These are phyloP conservation scores for Pogonognathellus flavescens DNA, from an alignment of 1,140 invertebrate species.

Conservation along the genomic window DNA sequence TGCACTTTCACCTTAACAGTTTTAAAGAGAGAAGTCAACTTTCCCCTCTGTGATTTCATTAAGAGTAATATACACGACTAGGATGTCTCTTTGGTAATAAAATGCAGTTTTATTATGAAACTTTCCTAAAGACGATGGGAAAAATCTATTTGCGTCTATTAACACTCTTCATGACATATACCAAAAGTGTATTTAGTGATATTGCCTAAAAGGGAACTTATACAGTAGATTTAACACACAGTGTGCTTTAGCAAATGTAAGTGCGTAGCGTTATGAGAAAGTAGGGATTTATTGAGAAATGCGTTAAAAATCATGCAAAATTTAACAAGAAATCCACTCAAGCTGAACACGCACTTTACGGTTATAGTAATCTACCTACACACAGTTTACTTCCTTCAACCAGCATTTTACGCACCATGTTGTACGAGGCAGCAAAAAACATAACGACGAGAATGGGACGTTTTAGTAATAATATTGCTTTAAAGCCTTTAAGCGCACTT, in stretches of 20 bases:
- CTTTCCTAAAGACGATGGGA: not conserved
- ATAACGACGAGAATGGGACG: no score
- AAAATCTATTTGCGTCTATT: slow-evolving; percentile 32
- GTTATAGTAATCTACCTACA: not conserved
- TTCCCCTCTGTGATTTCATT: not conserved
- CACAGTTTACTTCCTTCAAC: not conserved
- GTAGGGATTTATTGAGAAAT: slow-evolving; percentile 12
- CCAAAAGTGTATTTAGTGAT: not conserved
- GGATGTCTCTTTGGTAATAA: not conserved
- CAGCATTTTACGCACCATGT: not conserved
- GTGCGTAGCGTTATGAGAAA: slow-evolving; percentile 3
- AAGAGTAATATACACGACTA: no score
- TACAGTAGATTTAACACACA: not conserved
- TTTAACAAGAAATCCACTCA: not conserved
- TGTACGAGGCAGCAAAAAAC: not conserved
- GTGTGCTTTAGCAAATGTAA: not conserved
- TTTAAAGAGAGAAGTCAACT: slow-evolving; percentile 8
- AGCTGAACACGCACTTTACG: not conserved
- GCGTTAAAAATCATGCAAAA: slow-evolving; percentile 7
- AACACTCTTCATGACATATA: not conserved
- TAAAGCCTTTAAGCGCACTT: no score
- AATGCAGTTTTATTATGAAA: slow-evolving; percentile 43
- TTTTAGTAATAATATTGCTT: no score
- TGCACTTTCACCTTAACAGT: slow-evolving; percentile 18
- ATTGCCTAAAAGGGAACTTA: not conserved